Conservation (phyloP, 2,888 invertebrate species). For the Oxyscelio sp. region DNA sequence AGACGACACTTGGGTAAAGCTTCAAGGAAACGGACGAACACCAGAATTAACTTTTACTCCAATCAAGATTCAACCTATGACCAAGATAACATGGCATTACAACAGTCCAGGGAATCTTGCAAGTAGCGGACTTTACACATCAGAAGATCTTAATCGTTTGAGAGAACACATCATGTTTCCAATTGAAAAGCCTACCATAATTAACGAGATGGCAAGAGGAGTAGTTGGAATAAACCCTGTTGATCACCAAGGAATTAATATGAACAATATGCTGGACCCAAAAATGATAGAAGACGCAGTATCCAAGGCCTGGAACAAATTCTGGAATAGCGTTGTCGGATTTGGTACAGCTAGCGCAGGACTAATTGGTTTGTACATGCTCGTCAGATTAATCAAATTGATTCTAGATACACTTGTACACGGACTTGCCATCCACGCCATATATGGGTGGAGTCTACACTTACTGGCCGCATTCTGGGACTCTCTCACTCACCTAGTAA, state of each 20-base stretch:
- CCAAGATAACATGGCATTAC: conserved; percentile 14
- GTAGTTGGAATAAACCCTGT: not conserved
- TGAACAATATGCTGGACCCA: conserved; percentile 19
- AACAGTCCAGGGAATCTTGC: conserved; percentile 11
- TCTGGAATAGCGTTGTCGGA: conserved; percentile 1
- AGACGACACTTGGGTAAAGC: not conserved
- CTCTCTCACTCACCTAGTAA: conserved; percentile 17
- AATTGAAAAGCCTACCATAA: conserved; percentile 8
- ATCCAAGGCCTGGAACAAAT: not conserved
- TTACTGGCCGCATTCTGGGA: conserved; percentile 49
- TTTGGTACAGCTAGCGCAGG: conserved; percentile 15
- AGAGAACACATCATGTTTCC: conserved; percentile 49
- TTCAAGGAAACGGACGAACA: not conserved
- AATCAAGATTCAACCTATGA: not conserved
- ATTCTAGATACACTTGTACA: conserved; percentile 38
- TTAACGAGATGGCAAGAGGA: conserved; percentile 11
- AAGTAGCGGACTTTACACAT: conserved; percentile 50
- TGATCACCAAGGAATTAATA: not conserved
- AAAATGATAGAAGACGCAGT: not conserved
- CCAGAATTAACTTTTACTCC: not conserved
- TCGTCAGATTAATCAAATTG: conserved; percentile 17
- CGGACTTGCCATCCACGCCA: conserved; percentile 39
- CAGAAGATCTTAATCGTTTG: conserved; percentile 31
- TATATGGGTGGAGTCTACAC: conserved; percentile 52
- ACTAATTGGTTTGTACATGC: conserved; percentile 1